Conservation (phyloP, 2,113 vertebrate species). For the Coryphaenoides rupestris region DNA sequence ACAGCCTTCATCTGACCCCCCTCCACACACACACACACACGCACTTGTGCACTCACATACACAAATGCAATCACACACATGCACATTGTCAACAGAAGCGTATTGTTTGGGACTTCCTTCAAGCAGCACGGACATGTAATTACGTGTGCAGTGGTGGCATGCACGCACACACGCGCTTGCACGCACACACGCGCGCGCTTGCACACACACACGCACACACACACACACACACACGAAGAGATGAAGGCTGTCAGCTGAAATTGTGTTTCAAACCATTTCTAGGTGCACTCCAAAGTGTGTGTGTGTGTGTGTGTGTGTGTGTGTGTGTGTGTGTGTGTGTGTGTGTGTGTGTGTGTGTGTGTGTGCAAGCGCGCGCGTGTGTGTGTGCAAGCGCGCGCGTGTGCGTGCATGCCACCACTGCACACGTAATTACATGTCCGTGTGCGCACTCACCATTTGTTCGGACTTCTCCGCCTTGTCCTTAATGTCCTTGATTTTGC, state of each 20-base stretch:
- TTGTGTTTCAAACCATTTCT: background rate
- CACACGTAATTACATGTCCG: no score
- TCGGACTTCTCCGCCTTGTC: slow-evolving; percentile 99
- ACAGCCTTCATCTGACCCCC: slow-evolving; percentile 39
- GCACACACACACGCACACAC: background rate
- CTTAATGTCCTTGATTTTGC: slow-evolving; percentile 99
- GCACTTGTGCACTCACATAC: slow-evolving; percentile 7
- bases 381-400: background rate
- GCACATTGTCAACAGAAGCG: background rate
- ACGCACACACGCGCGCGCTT: background rate
- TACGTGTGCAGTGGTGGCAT: background rate
- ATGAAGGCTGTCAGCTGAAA: background rate
- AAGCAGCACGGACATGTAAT: no score
- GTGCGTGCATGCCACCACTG: background rate
- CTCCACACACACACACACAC: slow-evolving; percentile 12
- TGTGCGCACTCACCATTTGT: slow-evolving; percentile 86
- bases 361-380: background rate
- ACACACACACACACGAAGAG: slow-evolving; percentile 18
- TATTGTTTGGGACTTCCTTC: no score
- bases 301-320: slow-evolving; percentile 5
- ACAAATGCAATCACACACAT: slow-evolving; percentile 4
- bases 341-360: slow-evolving; percentile 8
- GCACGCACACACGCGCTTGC: background rate
- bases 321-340: slow-evolving; percentile 6
- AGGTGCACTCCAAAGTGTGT: background rate